Base-by-base conservation (phyloP, 92 coral and sea anemone species). In the Epizoanthus ramosus region DNA sequence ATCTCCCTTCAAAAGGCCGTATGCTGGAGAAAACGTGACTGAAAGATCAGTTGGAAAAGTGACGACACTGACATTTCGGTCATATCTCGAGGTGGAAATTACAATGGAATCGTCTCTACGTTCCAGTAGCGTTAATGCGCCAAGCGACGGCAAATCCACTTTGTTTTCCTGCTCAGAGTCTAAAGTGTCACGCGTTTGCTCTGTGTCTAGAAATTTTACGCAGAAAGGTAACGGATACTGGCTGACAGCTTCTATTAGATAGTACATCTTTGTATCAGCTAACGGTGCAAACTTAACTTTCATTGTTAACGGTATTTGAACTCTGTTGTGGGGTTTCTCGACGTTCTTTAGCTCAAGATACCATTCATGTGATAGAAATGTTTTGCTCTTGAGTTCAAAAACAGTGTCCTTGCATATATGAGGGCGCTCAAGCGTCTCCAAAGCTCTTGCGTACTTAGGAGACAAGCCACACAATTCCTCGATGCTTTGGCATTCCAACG, bases 281-380 rank as follows among this genome's bases (percentile, higher is more conserved):
- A 77, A 69, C 17, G 82, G 82, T 19, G 63, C 70, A 61, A 77
- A 77, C 65, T 69, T 77, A 60, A 57, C 71, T 18, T 59, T 15
- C 70, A 39, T 77, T 23, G 17, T 41, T 22, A 77, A 63, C 10
- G 82, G 82, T 39, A 77, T 63, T 59, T 77, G 82, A 16, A 77
- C 82, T 77, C 82, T 68, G 71, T 77, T 77, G 71, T 77, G 70
- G 6, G 82, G 82, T 23, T 77, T 77, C 52, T 18, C 71, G 19
- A 65, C 63, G 71, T 63, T 77, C 56, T 43, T 77, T 21, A 77
- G 24, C 57, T 77, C 82, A 5, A 61, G 70, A 65, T 77, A 77
- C 82, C 82, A 77, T 13, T 12, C 23, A 24, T 19, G 41, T 22
- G 82, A 77, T 23, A 77, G 28, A 61, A 77, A 69, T 3, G 71